Evolutionary conservation across 2,888 invertebrate species (phyloP).

Genomic region (Hydraecia micacea): DNA sequence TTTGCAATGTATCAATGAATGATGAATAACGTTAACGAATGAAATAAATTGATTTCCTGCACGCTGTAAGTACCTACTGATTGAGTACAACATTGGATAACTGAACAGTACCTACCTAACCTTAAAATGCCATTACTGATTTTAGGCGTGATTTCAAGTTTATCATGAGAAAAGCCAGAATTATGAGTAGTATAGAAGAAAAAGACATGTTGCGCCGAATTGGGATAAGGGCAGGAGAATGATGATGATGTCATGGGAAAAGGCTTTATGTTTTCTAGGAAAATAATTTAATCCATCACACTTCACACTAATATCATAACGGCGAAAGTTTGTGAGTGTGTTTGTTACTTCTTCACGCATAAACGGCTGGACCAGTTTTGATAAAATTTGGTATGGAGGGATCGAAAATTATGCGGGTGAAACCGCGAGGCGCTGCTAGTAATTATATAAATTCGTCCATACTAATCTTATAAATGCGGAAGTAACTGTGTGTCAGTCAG

Average conservation of each 20-base stretch:
- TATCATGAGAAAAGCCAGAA: not conserved
- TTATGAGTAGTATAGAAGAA: no score
- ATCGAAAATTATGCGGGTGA: no score
- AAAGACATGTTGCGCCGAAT: no score
- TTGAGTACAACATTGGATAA: not conserved
- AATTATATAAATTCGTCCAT: no score
- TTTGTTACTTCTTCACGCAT: no score
- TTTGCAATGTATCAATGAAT: slow-evolving; percentile 38
- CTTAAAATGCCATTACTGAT: not conserved
- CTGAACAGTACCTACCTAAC: not conserved
- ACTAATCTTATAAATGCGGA: not conserved
- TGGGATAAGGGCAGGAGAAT: not conserved
- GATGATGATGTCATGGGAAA: not conserved
- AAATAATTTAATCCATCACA: not conserved
- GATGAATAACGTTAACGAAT: slow-evolving; percentile 7
- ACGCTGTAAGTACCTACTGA: slow-evolving; percentile 2
- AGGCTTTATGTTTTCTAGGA: not conserved
- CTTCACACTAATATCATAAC: not conserved
- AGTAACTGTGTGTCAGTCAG: not conserved
- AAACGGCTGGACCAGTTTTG: no score
- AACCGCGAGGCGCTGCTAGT: no score
- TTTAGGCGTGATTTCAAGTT: not conserved
- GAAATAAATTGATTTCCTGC: slow-evolving; percentile 43
- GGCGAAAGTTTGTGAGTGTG: no score
- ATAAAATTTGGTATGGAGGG: no score